phyloP scores from a whole-genome alignment of 2,888 invertebrate species.

The Cenopis cana region DNA sequence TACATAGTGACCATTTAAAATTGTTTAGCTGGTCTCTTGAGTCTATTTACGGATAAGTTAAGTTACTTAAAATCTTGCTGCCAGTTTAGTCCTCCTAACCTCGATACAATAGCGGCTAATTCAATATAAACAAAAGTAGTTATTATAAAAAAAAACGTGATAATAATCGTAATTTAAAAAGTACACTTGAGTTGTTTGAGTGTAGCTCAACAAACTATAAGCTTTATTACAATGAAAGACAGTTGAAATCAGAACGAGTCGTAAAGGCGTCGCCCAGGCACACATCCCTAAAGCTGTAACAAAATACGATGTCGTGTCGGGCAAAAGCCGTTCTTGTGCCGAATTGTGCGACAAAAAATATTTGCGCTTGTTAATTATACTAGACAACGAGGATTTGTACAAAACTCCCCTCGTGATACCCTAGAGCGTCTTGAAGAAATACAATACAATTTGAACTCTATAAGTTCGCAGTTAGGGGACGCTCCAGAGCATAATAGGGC shows the following conservation, averaged over 20 bases:
- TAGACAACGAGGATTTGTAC: constrained; percentile 25
- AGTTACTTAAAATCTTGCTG: too few relatives aligned
- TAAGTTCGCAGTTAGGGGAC: neutral
- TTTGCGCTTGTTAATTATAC: constrained; percentile 24
- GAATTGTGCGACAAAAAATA: constrained; percentile 23
- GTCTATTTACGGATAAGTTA: too few relatives aligned
- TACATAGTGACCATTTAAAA: too few relatives aligned
- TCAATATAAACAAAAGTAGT: too few relatives aligned
- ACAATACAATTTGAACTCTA: neutral
- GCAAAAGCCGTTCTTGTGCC: constrained; percentile 34
- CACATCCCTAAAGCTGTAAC: constrained; percentile 24
- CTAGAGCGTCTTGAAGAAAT: too few relatives aligned
- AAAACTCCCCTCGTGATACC: neutral
- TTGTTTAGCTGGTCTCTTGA: too few relatives aligned
- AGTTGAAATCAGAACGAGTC: constrained; percentile 8
- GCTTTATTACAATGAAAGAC: neutral
- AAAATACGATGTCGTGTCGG: constrained; percentile 15
- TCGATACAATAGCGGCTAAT: too few relatives aligned
- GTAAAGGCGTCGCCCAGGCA: constrained; percentile 7
- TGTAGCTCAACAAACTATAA: neutral
- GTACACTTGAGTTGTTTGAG: too few relatives aligned
- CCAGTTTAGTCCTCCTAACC: too few relatives aligned
- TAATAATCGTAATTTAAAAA: too few relatives aligned
- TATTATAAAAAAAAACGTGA: too few relatives aligned
- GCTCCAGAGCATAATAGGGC: constrained; percentile 2